Conservation (phyloP, 2,888 invertebrate species). For the Epicampocera succincta region DNA sequence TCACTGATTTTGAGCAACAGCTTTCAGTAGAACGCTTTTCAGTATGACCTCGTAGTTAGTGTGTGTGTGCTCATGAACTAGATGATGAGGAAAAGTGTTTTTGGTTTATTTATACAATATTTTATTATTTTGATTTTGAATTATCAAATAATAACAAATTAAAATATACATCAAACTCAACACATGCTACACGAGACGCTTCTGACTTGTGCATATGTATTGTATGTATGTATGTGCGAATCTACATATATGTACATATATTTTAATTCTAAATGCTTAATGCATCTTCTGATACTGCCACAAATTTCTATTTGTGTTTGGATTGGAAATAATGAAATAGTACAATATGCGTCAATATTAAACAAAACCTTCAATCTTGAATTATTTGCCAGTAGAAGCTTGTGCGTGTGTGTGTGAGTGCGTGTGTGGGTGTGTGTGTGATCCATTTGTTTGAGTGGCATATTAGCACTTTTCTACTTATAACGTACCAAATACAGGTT, state of each 20-base stretch:
- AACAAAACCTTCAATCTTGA: slow-evolving; percentile 39
- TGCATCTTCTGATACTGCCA: neutral
- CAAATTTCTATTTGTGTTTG: slow-evolving; percentile 4
- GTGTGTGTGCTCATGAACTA: slow-evolving; percentile 21
- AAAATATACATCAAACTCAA: slow-evolving; percentile 60
- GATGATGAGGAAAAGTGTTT: slow-evolving; percentile 36
- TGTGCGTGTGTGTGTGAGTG: neutral
- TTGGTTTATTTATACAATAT: slow-evolving; percentile 53
- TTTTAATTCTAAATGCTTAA: neutral
- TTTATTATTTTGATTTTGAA: slow-evolving; percentile 61
- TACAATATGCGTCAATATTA: slow-evolving; percentile 19
- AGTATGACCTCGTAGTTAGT: neutral
- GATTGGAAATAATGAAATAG: slow-evolving; percentile 12
- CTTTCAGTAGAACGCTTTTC: neutral
- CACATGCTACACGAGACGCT: slow-evolving; percentile 35
- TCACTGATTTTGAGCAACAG: too few relatives aligned
- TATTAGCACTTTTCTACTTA: too few relatives aligned
- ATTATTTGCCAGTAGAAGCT: too few relatives aligned
- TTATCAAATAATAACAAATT: slow-evolving; percentile 63
- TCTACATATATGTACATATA: neutral
- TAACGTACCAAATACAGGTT: too few relatives aligned
- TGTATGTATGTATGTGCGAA: neutral
- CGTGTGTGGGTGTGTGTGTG: neutral
- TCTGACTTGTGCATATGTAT: slow-evolving; percentile 12
- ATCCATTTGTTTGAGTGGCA: neutral